phyloP scores from a whole-genome alignment of 2,113 vertebrate species.

The Noctilio leporinus region DNA sequence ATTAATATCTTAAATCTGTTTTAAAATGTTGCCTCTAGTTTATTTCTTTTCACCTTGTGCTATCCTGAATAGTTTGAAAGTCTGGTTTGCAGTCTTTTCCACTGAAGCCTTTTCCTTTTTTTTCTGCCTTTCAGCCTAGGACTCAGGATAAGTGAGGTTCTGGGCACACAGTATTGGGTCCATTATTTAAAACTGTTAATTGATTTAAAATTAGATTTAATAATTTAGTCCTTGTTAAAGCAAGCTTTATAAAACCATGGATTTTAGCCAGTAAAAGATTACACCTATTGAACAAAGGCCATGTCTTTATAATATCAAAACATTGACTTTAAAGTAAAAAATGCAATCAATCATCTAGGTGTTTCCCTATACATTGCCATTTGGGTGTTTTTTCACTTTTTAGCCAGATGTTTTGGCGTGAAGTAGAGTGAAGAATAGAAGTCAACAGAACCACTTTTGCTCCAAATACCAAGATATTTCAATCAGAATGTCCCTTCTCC shows the following conservation, averaged over 20 bases:
- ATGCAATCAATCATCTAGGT: slow-evolving; percentile 12
- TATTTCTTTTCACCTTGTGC: neutral
- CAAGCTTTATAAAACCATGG: neutral
- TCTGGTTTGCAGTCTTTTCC: neutral
- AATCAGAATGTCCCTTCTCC: neutral
- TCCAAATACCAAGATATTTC: neutral
- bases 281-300: slow-evolving; percentile 27
- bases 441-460: neutral
- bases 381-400: slow-evolving; percentile 57
- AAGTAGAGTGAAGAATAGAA: slow-evolving; percentile 15
- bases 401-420: slow-evolving; percentile 52
- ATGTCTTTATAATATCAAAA: slow-evolving; percentile 31
- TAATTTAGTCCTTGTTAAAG: slow-evolving; percentile 20
- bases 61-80: neutral
- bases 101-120: neutral
- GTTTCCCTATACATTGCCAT: slow-evolving; percentile 39
- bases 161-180: neutral
- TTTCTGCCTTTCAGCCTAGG: neutral
- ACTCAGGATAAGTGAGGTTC: neutral
- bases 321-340: slow-evolving; percentile 55
- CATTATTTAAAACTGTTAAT: slow-evolving; percentile 18
- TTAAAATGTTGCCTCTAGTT: neutral
- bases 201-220: slow-evolving; percentile 30
- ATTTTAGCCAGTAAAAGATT: neutral
- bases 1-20: neutral